A percentile compares a stretch with the other conserved stretches of the same genome.
Evolutionary conservation across 2,888 invertebrate genomes (phyloP).

Genomic region (Beris morrisii): DNA sequence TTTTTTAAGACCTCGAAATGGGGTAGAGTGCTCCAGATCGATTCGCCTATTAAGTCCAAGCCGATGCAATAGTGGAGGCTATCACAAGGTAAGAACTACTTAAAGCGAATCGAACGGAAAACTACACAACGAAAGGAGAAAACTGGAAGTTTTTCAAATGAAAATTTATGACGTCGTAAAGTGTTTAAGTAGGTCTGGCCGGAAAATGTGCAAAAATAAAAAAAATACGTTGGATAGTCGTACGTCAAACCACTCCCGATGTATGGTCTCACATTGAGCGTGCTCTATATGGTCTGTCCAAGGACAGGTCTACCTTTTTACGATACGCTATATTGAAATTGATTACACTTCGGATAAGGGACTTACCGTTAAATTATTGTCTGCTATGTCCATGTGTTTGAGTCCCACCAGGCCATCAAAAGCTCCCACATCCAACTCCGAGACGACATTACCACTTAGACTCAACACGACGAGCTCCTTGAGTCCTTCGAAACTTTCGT

Average conservation of each 20-base stretch:
- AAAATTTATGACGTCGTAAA: slow-evolving; percentile 38
- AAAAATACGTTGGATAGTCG: too few relatives aligned
- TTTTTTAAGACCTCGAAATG: too few relatives aligned
- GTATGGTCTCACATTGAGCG: too few relatives aligned
- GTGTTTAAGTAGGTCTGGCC: slow-evolving; percentile 11
- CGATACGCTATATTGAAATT: too few relatives aligned
- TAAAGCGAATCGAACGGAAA: neutral
- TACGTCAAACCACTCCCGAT: too few relatives aligned
- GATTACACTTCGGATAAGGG: too few relatives aligned
- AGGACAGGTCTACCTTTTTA: too few relatives aligned
- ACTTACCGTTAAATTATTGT: slow-evolving; percentile 75
- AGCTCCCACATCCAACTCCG: slow-evolving; percentile 69
- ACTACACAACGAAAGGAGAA: neutral
- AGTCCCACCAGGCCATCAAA: slow-evolving; percentile 75
- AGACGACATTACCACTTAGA: slow-evolving; percentile 76
- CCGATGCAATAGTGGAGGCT: slow-evolving; percentile 10
- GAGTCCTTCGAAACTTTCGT: slow-evolving; percentile 72
- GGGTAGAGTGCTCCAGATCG: neutral
- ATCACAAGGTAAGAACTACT: neutral
- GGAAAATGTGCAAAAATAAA: too few relatives aligned
- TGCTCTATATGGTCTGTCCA: too few relatives aligned
- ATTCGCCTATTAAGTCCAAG: slow-evolving; percentile 25
- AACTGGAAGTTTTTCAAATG: slow-evolving; percentile 33
- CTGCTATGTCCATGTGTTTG: slow-evolving; percentile 73
- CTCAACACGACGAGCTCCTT: slow-evolving; percentile 71